Percentiles rank a stretch among this genome's conserved stretches.
Evolutionary conservation across 2,113 vertebrate species (phyloP).

Genomic region (Lagopus muta): DNA sequence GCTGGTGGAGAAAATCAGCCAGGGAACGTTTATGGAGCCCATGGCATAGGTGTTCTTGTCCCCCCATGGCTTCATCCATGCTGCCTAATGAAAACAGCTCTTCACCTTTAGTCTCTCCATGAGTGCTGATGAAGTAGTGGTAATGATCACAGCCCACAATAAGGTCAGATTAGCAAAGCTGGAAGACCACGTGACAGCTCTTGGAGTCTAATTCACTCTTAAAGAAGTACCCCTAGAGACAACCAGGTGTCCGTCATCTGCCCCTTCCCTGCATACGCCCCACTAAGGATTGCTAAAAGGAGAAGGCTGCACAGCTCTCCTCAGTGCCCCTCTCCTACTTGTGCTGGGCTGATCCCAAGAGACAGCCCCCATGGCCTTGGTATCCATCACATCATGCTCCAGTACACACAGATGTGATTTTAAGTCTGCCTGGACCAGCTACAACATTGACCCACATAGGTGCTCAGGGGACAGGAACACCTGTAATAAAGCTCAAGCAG

Average conservation of each 20-base stretch:
- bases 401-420: rapidly evolving
- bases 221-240: neutral
- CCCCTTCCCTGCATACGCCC: neutral
- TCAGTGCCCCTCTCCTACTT: neutral
- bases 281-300: neutral
- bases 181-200: neutral
- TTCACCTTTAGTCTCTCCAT: neutral
- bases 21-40: neutral
- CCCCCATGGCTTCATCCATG: neutral
- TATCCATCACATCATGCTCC: neutral
- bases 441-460: neutral
- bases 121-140: neutral
- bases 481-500: neutral
- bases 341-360: neutral
- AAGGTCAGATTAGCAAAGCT: neutral
- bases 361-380: neutral
- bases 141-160: neutral
- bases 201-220: neutral
- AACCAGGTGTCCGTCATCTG: neutral
- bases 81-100: neutral
- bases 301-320: rapidly evolving
- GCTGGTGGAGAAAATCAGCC: neutral
- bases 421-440: neutral
- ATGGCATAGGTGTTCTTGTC: neutral
- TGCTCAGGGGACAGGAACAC: neutral